Percentiles rank a stretch among this genome's conserved stretches.
Conservation (phyloP, 2,113 vertebrate species). For the Ivindomyrus marchei region DNA sequence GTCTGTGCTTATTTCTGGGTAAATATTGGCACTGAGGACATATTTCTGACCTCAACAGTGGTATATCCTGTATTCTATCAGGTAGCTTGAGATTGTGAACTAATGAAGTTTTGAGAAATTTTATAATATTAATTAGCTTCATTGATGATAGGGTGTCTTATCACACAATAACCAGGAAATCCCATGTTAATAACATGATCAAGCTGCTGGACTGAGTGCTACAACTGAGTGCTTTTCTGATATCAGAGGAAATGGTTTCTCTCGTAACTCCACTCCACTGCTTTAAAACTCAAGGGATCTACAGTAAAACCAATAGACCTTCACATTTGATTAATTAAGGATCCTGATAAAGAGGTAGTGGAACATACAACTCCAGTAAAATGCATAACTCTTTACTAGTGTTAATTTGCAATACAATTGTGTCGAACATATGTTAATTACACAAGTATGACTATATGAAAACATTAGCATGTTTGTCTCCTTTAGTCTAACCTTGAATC, state of each 20-base stretch:
- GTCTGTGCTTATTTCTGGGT: not conserved
- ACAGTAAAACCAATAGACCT: not conserved
- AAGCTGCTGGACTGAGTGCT: not conserved
- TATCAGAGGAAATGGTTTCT: not conserved
- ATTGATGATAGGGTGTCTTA: not conserved
- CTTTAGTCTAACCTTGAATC: not conserved
- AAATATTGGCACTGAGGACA: not conserved
- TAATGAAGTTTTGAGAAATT: not conserved
- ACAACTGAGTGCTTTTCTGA: not conserved
- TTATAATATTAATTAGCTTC: not conserved
- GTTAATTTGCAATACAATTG: not conserved
- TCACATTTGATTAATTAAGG: not conserved
- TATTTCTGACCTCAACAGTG: not conserved
- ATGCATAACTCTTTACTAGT: not conserved
- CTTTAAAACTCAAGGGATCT: not conserved
- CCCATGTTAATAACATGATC: not conserved
- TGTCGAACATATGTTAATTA: not conserved
- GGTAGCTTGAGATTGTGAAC: not conserved
- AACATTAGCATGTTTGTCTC: not conserved
- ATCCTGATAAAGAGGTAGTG: not conserved
- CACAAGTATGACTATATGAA: not conserved
- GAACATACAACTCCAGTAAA: not conserved
- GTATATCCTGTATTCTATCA: not conserved
- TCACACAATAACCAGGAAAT: not conserved
- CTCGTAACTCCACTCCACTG: not conserved